phyloP scores from a whole-genome alignment of 92 coral and sea anemone genomes.

The Chrysogorgia sp. region DNA sequence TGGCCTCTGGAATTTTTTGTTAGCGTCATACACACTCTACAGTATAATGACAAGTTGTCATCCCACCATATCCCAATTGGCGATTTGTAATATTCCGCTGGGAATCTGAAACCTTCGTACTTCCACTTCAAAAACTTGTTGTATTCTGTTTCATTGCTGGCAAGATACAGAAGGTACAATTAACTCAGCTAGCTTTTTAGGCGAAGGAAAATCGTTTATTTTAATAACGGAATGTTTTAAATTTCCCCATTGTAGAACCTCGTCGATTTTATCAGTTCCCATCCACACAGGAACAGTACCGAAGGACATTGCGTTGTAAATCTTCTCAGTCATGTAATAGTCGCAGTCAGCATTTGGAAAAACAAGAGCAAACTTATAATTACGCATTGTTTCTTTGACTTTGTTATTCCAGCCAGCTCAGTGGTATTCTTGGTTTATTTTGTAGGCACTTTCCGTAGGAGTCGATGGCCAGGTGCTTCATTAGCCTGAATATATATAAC shows the following conservation, averaged over 20 bases:
- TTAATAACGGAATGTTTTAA: constrained; percentile 63
- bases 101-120: constrained; percentile 40
- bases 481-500: constrained; percentile 79
- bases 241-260: constrained; percentile 81
- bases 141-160: constrained; percentile 50
- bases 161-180: constrained; percentile 43
- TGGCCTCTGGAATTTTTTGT: too few relatives aligned
- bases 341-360: constrained; percentile 94
- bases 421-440: constrained; percentile 73
- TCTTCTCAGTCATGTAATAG: constrained; percentile 82
- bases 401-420: constrained; percentile 69
- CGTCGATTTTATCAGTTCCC: constrained; percentile 92
- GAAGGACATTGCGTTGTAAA: constrained; percentile 80
- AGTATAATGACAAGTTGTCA: too few relatives aligned
- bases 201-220: constrained; percentile 56
- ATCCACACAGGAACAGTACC: constrained; percentile 89
- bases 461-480: constrained; percentile 76
- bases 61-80: not conserved
- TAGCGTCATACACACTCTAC: too few relatives aligned
- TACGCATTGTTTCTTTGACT: constrained; percentile 69
- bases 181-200: constrained; percentile 62
- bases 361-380: constrained; percentile 86
- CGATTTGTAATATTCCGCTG: not conserved
- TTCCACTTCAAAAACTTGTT: constrained; percentile 64
- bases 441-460: constrained; percentile 81